Base-by-base conservation (phyloP, 2,113 vertebrate species). In the Malurus elegans region DNA sequence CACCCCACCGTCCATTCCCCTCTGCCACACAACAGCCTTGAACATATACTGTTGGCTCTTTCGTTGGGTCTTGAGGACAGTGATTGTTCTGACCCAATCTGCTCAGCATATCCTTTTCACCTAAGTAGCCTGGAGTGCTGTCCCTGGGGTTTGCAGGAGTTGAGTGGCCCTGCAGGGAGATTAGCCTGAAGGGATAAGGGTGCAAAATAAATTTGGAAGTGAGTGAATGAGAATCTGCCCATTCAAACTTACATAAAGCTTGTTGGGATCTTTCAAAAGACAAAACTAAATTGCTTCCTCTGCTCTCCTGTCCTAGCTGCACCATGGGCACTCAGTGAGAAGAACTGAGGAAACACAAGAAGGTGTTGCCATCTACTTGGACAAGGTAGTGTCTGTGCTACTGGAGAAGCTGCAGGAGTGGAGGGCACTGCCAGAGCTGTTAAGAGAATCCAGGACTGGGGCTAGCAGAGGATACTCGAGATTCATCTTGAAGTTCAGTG, bases 301-400 rank as follows among this genome's bases (percentile, higher is more conserved):
- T 79, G n/a, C 40, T 84, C 26, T 88, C 26, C 23, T 80, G 24
- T 71, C 60, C 56, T 76, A 94, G 93, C 44, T 95, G 67, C 92
- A 95, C 7, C 83, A 93, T 19, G 81, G 79, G 45, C 93, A 94
- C 38, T 61, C 91, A 44, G 97, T 96, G 44, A 97, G 53, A 84
- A 96, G 86, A 90, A 91, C 93, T 29, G 94, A 95, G 79, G 71
- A 90, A 53, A 93, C 78, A 42, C 78, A 72, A 56, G 79, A 36
- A 79, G 81, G 90, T 71, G 67, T 97, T 82, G 93, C 84, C 34
- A 92, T 97, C 74, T 97, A 97, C 61, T 71, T 97, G 61, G 97
- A 97, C 67, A 92, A 97, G 95, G 97, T 97, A 40, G 40, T 61
- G 54, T 66, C 50, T 79, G 20, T 61, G n/a, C 36, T 72, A 10